Evolutionary conservation across 2,113 vertebrate species (phyloP).

Genomic region (Coturnix japonica): DNA sequence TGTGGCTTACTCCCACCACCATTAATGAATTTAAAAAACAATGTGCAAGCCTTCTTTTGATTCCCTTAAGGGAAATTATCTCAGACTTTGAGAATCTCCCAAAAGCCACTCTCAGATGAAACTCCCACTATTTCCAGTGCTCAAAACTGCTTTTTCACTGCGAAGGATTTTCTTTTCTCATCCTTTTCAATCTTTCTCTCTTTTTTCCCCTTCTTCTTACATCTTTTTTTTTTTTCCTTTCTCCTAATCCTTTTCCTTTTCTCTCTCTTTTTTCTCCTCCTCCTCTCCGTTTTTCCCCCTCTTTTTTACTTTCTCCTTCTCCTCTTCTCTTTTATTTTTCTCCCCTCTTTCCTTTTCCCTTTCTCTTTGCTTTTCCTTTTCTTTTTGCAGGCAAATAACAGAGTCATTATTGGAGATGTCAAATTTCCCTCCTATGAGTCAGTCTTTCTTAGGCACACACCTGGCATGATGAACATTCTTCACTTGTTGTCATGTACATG

Average conservation of each 20-base stretch:
- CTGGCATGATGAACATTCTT: not conserved
- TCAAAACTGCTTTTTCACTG: not conserved
- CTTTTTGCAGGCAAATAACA: not conserved
- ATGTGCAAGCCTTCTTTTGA: not conserved
- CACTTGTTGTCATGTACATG: not conserved
- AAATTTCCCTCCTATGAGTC: not conserved
- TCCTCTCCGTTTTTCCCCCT: no score
- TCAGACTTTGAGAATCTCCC: not conserved
- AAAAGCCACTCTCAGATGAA: not conserved
- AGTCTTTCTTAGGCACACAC: not conserved
- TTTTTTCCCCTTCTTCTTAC: rapidly evolving
- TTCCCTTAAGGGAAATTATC: not conserved
- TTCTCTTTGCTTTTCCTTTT: no score
- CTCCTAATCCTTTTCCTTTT: not conserved
- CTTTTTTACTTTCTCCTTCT: no score
- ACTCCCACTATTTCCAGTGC: not conserved
- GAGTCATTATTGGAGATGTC: no score
- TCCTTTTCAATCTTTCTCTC: rapidly evolving
- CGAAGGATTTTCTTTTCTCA: not conserved
- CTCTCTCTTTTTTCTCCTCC: no score
- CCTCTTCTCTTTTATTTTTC: no score
- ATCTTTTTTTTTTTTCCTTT: rapidly evolving
- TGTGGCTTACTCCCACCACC: not conserved
- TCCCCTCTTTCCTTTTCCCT: no score
- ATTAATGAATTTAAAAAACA: not conserved